phyloP scores from a whole-genome alignment of 2,113 vertebrate species.

The Sebastes fasciatus region DNA sequence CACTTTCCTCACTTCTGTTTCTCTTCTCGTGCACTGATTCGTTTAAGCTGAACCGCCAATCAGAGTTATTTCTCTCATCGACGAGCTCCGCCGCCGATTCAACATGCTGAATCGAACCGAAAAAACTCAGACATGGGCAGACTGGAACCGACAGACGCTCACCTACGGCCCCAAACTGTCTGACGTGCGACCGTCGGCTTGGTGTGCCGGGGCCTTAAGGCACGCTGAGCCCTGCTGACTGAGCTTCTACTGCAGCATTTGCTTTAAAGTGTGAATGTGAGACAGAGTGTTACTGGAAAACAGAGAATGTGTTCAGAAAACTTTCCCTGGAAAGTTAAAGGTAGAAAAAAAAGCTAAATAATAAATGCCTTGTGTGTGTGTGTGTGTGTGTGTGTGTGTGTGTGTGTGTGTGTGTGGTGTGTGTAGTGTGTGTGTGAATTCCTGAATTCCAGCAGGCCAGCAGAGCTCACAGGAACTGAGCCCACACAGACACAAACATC shows the following conservation, averaged over 20 bases:
- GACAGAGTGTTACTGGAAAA: slow-evolving; percentile 19
- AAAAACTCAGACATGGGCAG: too few relatives aligned
- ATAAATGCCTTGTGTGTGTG: slow-evolving; percentile 52
- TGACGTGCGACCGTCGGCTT: too few relatives aligned
- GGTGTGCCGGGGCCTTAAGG: background rate
- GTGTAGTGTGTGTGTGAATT: slow-evolving; percentile 46
- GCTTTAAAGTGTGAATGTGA: background rate
- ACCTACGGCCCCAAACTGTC: too few relatives aligned
- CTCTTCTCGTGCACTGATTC: too few relatives aligned
- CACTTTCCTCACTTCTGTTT: too few relatives aligned
- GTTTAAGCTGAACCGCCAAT: too few relatives aligned
- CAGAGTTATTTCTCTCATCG: too few relatives aligned
- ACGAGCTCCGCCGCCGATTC: too few relatives aligned
- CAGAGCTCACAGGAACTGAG: slow-evolving; percentile 67
- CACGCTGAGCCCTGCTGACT: background rate
- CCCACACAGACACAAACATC: slow-evolving; percentile 71
- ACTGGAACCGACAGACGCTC: too few relatives aligned
- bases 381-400: slow-evolving; percentile 34
- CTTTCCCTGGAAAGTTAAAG: slow-evolving; percentile 48
- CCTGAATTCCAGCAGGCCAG: slow-evolving; percentile 63
- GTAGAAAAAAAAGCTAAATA: slow-evolving; percentile 39
- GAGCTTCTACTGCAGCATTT: background rate
- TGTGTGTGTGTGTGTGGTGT: slow-evolving; percentile 35
- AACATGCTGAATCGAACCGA: too few relatives aligned
- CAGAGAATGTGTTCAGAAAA: slow-evolving; percentile 31